Evolutionary conservation across 37 sponge, comb jelly and placozoan species (phyloP).

Genomic region (Geodia barretti): DNA sequence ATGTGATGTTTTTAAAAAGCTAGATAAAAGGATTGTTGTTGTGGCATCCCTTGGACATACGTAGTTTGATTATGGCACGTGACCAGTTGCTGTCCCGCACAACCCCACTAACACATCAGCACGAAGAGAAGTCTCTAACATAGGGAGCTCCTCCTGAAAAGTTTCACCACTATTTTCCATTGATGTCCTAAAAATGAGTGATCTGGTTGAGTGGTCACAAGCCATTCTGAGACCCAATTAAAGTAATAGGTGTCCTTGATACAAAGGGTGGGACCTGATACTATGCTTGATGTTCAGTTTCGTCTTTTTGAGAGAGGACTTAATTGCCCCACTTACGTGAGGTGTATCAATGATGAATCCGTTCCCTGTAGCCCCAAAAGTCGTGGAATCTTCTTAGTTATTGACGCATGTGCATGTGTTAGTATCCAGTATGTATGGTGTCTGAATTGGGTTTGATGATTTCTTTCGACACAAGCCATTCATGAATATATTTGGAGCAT

Average conservation of each 20-base stretch:
- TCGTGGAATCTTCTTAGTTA: slow-evolving; percentile 61
- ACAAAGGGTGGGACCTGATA: slow-evolving; percentile 66
- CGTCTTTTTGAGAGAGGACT: slow-evolving; percentile 84
- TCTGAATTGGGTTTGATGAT: slow-evolving; percentile 60
- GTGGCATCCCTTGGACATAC: too few species aligned
- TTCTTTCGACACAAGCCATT: slow-evolving; percentile 40
- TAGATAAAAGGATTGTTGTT: too few species aligned
- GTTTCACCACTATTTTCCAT: slow-evolving; percentile 20
- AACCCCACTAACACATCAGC: not conserved
- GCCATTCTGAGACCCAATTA: slow-evolving; percentile 53
- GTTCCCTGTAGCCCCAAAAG: slow-evolving; percentile 8
- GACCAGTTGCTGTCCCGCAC: too few species aligned
- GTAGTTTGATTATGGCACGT: too few species aligned
- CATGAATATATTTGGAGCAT: slow-evolving; percentile 55
- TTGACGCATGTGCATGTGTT: slow-evolving; percentile 61
- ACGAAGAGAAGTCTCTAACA: too few species aligned
- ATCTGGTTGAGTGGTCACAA: not conserved
- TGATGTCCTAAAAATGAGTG: slow-evolving; percentile 26
- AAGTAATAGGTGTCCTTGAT: slow-evolving; percentile 57
- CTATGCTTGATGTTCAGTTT: slow-evolving; percentile 85
- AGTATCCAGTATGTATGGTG: slow-evolving; percentile 20
- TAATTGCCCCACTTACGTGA: slow-evolving; percentile 82
- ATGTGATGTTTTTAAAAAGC: too few species aligned
- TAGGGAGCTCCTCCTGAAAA: slow-evolving; percentile 50
- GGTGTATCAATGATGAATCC: slow-evolving; percentile 64